phyloP scores from a whole-genome alignment of 2,888 invertebrate species.

The Zaprionus bogoriensis region DNA sequence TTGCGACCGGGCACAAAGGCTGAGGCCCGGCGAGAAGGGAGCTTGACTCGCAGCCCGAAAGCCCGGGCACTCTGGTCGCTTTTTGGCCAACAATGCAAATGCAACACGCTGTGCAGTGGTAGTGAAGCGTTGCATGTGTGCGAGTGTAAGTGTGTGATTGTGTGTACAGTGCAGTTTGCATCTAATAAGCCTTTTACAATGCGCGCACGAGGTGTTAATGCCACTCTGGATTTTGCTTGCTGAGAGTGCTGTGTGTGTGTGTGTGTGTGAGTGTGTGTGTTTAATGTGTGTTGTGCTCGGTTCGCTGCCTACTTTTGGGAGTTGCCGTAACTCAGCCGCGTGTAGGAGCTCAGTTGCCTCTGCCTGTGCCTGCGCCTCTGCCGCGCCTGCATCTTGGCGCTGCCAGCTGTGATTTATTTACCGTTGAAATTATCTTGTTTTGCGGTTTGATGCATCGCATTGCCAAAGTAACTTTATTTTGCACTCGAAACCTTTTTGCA shows the following conservation, averaged over 20 bases:
- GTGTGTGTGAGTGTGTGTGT: background rate
- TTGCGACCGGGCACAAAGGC: slow-evolving; percentile 21
- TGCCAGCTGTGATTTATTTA: slow-evolving; percentile 79
- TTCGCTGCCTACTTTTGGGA: slow-evolving; percentile 61
- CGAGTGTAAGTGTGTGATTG: slow-evolving; percentile 6
- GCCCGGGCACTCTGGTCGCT: slow-evolving; percentile 14
- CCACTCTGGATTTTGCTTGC: slow-evolving; percentile 44
- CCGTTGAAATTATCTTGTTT: slow-evolving; percentile 81
- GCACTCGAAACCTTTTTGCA: slow-evolving; percentile 75
- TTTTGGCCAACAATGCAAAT: slow-evolving; percentile 49
- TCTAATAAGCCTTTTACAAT: slow-evolving; percentile 71
- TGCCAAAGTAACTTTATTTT: slow-evolving; percentile 76
- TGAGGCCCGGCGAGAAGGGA: slow-evolving; percentile 18
- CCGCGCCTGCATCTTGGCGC: slow-evolving; percentile 14
- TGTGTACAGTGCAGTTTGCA: slow-evolving; percentile 19
- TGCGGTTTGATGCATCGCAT: slow-evolving; percentile 77
- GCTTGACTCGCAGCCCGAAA: slow-evolving; percentile 6
- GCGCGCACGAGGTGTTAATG: slow-evolving; percentile 64
- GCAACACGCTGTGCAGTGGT: slow-evolving; percentile 6
- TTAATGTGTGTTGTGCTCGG: background rate
- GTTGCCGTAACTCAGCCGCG: slow-evolving; percentile 29
- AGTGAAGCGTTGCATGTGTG: background rate
- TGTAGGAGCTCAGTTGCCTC: background rate
- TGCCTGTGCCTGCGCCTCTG: background rate
- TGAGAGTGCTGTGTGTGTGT: background rate